These are phyloP conservation scores for Anhinga rufa DNA, from an alignment of 2,113 vertebrate species.

Conservation along the genomic window DNA sequence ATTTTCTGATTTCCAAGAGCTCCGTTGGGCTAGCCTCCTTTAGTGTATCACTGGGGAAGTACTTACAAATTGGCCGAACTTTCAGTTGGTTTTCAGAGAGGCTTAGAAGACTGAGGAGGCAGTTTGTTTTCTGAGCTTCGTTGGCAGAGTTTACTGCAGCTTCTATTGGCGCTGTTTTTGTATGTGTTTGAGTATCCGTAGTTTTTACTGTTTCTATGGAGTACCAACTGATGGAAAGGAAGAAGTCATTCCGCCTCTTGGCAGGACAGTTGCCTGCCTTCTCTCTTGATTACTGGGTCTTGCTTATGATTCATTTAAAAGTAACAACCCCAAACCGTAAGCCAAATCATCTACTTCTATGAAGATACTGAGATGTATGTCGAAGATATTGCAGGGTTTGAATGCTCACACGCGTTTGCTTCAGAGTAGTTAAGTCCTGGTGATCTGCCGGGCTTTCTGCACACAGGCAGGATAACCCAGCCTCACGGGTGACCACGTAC, in stretches of 20 bases:
- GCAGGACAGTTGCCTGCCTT: background rate
- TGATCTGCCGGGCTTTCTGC: background rate
- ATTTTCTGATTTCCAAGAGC: background rate
- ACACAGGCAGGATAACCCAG: background rate
- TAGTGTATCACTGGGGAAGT: background rate
- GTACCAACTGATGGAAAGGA: background rate
- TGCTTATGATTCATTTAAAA: background rate
- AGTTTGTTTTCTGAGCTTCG: background rate
- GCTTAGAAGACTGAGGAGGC: background rate
- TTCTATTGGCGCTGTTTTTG: background rate
- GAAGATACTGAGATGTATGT: background rate
- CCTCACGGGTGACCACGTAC: background rate
- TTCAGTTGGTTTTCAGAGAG: background rate
- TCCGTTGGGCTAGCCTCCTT: background rate
- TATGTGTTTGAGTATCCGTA: background rate
- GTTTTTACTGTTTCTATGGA: background rate
- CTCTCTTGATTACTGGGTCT: background rate
- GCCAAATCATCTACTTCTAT: background rate
- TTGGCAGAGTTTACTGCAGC: background rate
- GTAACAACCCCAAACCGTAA: background rate
- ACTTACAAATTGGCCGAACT: background rate
- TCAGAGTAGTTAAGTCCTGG: background rate
- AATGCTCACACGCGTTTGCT: rapidly evolving
- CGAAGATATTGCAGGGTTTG: background rate
- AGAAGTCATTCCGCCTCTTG: background rate